A percentile compares a stretch with the other conserved stretches of the same genome.
Evolutionary conservation across 1,140 invertebrate genomes (phyloP).

Genomic region (Bathynomus jamesi): DNA sequence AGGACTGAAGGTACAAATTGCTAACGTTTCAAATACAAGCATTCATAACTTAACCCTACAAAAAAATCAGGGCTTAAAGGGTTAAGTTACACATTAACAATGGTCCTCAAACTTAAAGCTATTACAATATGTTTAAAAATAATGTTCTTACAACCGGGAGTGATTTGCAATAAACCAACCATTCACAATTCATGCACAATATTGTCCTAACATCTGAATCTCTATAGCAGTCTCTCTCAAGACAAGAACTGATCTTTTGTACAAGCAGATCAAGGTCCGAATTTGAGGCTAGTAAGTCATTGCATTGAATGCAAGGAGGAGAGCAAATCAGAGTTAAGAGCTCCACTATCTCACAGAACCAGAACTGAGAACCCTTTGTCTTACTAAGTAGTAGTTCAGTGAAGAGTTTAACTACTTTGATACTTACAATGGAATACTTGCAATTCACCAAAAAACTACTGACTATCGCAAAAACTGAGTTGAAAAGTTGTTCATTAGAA

Average conservation of each 20-base stretch:
- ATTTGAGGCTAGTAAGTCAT: neutral
- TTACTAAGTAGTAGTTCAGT: neutral
- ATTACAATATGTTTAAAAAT: too few relatives aligned
- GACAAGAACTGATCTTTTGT: too few relatives aligned
- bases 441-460: neutral
- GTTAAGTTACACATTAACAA: too few relatives aligned
- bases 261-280: neutral
- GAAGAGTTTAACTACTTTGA: neutral
- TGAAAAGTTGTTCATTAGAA: neutral
- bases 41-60: too few relatives aligned
- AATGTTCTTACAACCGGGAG: neutral
- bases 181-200: neutral
- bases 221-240: too few relatives aligned
- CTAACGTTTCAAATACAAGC: too few relatives aligned
- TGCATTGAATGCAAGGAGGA: neutral
- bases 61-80: too few relatives aligned
- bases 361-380: too few relatives aligned
- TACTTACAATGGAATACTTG: neutral
- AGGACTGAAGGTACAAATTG: too few relatives aligned
- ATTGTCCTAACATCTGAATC: neutral
- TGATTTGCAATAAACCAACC: neutral
- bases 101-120: too few relatives aligned
- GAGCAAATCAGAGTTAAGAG: neutral
- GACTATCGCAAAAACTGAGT: neutral
- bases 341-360: neutral